phyloP scores from a whole-genome alignment of 2,888 invertebrate species.

The Dryadula phaetusa region DNA sequence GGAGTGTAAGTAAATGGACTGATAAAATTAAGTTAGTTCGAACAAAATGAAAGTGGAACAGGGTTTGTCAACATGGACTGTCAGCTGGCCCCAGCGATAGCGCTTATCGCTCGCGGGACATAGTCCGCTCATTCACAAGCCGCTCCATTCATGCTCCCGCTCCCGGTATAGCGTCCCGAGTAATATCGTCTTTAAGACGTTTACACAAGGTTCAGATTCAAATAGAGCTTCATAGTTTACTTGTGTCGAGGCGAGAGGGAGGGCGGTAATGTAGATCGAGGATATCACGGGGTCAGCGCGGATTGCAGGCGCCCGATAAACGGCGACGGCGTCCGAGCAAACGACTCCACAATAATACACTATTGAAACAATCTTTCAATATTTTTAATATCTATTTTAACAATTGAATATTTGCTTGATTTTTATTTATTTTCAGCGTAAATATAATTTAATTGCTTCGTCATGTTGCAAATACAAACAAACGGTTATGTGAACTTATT shows the following conservation, averaged over 20 bases:
- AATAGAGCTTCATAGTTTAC: constrained; percentile 42
- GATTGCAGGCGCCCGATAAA: constrained; percentile 83
- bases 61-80: constrained; percentile 81
- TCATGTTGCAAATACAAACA: constrained; percentile 20
- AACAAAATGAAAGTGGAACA: constrained; percentile 77
- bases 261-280: constrained; percentile 77
- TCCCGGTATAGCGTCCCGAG: constrained; percentile 52
- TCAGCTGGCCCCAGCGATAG: constrained; percentile 83
- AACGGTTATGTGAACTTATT: constrained; percentile 25
- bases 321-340: constrained; percentile 65
- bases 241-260: constrained; percentile 54
- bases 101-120: constrained; percentile 81
- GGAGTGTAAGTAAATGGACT: constrained; percentile 47
- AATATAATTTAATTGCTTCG: constrained; percentile 20
- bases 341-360: constrained; percentile 58
- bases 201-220: constrained; percentile 60
- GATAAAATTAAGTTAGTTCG: constrained; percentile 72
- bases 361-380: constrained; percentile 42
- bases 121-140: constrained; percentile 84
- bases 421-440: not conserved
- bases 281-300: constrained; percentile 83
- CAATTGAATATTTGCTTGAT: not conserved
- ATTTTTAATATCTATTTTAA: constrained; percentile 20
- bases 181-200: constrained; percentile 63
- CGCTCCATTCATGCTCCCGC: constrained; percentile 79